Base-by-base conservation (phyloP, 2,888 invertebrate species). In the Andrena dorsata region DNA sequence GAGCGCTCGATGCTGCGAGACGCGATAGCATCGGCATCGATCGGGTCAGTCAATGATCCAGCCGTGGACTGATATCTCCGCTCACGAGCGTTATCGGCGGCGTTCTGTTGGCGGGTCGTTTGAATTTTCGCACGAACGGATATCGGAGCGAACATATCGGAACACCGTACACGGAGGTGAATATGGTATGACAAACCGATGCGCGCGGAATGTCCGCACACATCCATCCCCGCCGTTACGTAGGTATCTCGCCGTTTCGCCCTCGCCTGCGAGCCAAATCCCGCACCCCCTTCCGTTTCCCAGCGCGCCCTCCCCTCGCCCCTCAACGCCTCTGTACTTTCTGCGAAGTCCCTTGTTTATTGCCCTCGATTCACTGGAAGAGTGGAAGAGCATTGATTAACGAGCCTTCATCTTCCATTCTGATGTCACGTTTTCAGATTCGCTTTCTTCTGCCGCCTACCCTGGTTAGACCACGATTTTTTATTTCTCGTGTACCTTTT, bases 61-160 rank as follows among this genome's bases (percentile, higher is more conserved):
- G 76, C 80, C 85, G 72, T 65, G 74, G 69, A 70, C 75, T 72
- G 88, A 86, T 88, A 88, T 86, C 86, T 79, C 86, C 77, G 86
- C 80, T 84, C 85, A 79, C 80, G 79, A 75, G 84, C 82, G 89
- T 89, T 89, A 89, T 89, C 88, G 76, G 74, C 65, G 75, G 61
- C 77, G 70, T 81, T 81, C 88, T 85, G 88, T 90, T 90, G 90
- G 90, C 89, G 90, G 87, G 87, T 88, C 91, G 90, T 92, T 91
- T 90, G 90, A 92, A 92, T 91, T 92, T 90, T 92, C 91, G 90
- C 91, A 91, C 90, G 92, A 90, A 87, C 89, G 90, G 88, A 88
- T 91, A 91, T 91, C 88, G 87, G 86, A 83, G 79, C 84, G 87
- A 88, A 84, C 87, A 71, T 68, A 73, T 76, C 80, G 80, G 76